Base-by-base conservation (phyloP, 2,113 vertebrate genomes). In the Eublepharis macularius region DNA sequence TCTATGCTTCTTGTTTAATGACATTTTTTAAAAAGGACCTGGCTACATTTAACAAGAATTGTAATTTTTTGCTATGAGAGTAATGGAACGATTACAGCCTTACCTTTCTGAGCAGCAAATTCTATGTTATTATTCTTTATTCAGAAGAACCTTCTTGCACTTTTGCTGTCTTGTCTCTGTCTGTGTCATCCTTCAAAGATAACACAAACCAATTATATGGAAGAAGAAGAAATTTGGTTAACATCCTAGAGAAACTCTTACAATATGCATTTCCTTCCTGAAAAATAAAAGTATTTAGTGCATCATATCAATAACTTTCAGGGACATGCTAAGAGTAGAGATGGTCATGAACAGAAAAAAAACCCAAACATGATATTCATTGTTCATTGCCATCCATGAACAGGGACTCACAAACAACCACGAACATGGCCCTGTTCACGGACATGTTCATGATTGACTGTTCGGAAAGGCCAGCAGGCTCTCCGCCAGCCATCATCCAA, bases 81-180 rank as follows among this genome's bases (percentile, higher is more conserved):
- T 19, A 21, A 34, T 74, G 54, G n/a, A 6, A 14, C 57, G 17
- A 3, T 72, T 41, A 24, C 3, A 29, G 73, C 36, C 90, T 95
- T 97, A 97, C 96, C 96, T 96, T 91, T 90, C 92, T 86, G 70
- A 72, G 75, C 72, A 88, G 86, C 57, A n/a, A 68, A 83, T 83
- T 93, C 90, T 96, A 95, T 88, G 96, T 97, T 90, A 90, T 91
- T 8, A 36, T 17, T 88, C 0, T 72, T 73, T 91, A 88, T 87
- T 92, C 91, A 81, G 83, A 85, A 83, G 91, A 88, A 88, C 76
- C 26, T 2, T 87, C 65, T 49, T 76, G 89, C 74, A 85, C 54
- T 85, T 93, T 90, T 85, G 88, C 29, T 36, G 88, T 60, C 76
- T 94, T 95, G 51, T 93, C 90, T 91, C 79, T 83, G 43, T 88